These are phyloP conservation scores for Trachelus stipa DNA, from an alignment of 2,888 invertebrate genomes.

Conservation along the genomic window DNA sequence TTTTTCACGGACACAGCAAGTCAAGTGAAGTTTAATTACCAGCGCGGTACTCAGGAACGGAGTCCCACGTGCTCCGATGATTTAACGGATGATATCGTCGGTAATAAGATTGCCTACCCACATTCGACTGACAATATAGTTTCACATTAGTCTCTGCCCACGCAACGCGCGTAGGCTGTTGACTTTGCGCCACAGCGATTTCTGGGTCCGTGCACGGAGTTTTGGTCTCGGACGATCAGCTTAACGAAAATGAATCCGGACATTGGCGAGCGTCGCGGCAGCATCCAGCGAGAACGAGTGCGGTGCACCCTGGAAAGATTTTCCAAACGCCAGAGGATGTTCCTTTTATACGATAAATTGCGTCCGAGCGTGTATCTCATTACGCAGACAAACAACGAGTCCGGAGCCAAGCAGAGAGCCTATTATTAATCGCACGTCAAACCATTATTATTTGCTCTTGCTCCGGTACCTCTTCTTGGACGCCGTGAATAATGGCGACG, in stretches of 20 bases:
- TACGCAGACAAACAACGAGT: slow-evolving; percentile 26
- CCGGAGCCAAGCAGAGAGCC: slow-evolving; percentile 27
- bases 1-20: too few species aligned
- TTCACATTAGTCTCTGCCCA: slow-evolving; percentile 53
- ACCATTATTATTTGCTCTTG: slow-evolving; percentile 37
- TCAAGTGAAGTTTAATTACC: too few species aligned
- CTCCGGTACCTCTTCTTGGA: background rate
- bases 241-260: too few species aligned
- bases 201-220: background rate
- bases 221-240: too few species aligned
- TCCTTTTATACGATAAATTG: slow-evolving; percentile 47
- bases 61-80: too few species aligned
- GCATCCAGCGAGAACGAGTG: too few species aligned
- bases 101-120: slow-evolving; percentile 5
- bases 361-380: slow-evolving; percentile 40
- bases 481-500: slow-evolving; percentile 20
- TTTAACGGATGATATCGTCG: background rate
- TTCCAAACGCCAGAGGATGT: slow-evolving; percentile 42
- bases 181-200: background rate
- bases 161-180: slow-evolving; percentile 21
- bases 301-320: slow-evolving; percentile 19
- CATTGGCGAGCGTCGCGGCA: too few species aligned
- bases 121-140: slow-evolving; percentile 31
- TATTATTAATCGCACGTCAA: slow-evolving; percentile 40
- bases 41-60: too few species aligned